Evolutionary conservation across 2,888 invertebrate genomes (phyloP).

Genomic region (Rotaria sp.): DNA sequence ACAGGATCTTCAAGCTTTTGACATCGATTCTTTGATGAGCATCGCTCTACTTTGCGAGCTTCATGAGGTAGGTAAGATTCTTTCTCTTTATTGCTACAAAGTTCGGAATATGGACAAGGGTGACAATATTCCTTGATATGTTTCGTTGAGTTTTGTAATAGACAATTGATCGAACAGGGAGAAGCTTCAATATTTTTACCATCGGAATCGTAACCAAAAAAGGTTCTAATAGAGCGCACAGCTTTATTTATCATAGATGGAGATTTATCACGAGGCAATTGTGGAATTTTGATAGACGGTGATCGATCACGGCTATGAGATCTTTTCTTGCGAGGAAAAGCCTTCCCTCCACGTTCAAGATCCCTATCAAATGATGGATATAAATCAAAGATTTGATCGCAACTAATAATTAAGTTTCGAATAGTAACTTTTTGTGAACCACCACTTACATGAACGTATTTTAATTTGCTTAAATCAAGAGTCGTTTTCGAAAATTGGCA

Average conservation of each 20-base stretch:
- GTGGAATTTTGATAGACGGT: background rate
- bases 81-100: no score
- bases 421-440: background rate
- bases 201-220: background rate
- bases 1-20: no score
- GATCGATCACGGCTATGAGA: background rate
- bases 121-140: background rate
- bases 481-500: background rate
- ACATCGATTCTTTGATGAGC: no score
- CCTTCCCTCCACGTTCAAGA: background rate
- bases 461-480: background rate
- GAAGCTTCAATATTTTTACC: background rate
- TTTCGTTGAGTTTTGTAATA: background rate
- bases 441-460: background rate
- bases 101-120: background rate
- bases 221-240: background rate
- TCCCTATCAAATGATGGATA: constrained; percentile 7
- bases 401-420: background rate
- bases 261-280: background rate
- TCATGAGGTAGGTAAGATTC: no score
- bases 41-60: no score
- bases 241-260: background rate
- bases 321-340: background rate
- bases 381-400: background rate
- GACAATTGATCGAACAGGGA: background rate